Conservation (phyloP, 2,113 vertebrate species). For the Eupsittula cactorum region DNA sequence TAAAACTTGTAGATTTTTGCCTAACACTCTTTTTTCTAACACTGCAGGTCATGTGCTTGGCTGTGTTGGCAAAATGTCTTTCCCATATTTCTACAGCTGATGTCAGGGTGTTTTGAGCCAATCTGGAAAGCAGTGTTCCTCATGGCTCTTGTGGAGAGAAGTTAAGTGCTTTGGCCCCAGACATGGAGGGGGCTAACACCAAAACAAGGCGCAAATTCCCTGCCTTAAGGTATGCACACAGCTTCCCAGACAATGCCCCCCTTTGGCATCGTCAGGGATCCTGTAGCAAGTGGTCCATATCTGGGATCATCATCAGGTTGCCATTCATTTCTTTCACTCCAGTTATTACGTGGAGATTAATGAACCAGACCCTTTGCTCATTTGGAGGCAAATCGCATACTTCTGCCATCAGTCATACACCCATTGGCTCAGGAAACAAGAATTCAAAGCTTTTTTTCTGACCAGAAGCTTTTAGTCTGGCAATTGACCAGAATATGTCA, state of each 20-base stretch:
- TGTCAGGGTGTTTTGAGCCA: neutral
- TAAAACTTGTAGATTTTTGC: constrained; percentile 15
- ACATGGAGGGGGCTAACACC: rapidly evolving
- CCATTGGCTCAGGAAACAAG: neutral
- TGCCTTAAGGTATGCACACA: rapidly evolving
- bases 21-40: neutral
- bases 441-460: constrained; percentile 16
- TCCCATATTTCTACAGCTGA: neutral
- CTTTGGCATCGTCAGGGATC: rapidly evolving
- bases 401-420: neutral
- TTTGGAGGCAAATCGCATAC: neutral
- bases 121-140: neutral
- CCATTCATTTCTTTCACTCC: neutral
- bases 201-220: neutral
- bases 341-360: neutral
- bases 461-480: constrained; percentile 42
- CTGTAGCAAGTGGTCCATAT: neutral
- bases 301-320: neutral
- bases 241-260: neutral
- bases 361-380: neutral
- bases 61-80: neutral
- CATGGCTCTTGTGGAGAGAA: neutral
- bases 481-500: constrained; percentile 16
- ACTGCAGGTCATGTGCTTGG: neutral
- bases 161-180: neutral